Evolutionary conservation across 2,113 vertebrate genomes (phyloP).

Genomic region (Syngnathus typhle): DNA sequence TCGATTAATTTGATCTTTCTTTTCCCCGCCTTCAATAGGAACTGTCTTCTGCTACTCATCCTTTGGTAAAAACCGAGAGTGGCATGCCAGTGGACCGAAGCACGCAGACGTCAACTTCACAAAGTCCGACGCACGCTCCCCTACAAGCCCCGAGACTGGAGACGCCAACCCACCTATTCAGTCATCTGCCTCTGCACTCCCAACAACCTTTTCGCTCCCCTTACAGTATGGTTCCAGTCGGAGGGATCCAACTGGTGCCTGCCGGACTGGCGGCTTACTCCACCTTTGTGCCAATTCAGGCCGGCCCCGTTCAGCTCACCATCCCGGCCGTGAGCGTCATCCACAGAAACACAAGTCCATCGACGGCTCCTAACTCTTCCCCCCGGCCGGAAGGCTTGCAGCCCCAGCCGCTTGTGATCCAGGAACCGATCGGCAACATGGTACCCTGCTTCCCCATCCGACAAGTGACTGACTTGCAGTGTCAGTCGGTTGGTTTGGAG

Average conservation of each 20-base stretch:
- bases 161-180: conserved; percentile 80
- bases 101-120: conserved; percentile 64
- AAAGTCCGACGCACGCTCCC: conserved; percentile 59
- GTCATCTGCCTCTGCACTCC: conserved; percentile 93
- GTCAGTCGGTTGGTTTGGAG: conserved; percentile 77
- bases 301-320: conserved; percentile 84
- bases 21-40: conserved; percentile 41
- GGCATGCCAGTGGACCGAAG: conserved; percentile 54
- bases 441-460: conserved; percentile 87
- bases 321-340: conserved; percentile 87
- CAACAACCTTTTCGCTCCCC: conserved; percentile 81
- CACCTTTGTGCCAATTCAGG: conserved; percentile 89
- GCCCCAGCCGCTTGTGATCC: conserved; percentile 60
- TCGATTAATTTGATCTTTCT: background rate
- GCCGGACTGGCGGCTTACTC: conserved; percentile 85
- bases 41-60: background rate
- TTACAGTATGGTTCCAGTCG: conserved; percentile 83
- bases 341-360: conserved; percentile 77
- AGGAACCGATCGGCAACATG: conserved; percentile 74
- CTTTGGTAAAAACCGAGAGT: conserved; percentile 23
- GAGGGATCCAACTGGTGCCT: conserved; percentile 89
- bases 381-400: conserved; percentile 34
- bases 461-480: conserved; percentile 79
- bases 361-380: conserved; percentile 41
- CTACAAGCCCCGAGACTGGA: conserved; percentile 47